These are phyloP conservation scores for Crocallis elinguaria DNA, from an alignment of 2,888 invertebrate species.

Conservation along the genomic window DNA sequence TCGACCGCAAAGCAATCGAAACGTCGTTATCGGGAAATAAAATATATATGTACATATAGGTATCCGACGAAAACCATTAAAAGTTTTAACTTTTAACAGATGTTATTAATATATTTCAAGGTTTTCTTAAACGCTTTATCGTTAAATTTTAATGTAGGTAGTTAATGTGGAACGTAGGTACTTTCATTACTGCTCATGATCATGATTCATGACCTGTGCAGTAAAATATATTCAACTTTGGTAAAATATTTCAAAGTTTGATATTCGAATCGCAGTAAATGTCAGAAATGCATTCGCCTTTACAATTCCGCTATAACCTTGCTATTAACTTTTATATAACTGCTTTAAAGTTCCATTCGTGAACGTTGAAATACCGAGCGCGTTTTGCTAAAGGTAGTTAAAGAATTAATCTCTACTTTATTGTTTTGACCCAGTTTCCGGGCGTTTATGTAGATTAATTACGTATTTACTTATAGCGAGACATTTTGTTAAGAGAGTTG, in stretches of 20 bases:
- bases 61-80: no score
- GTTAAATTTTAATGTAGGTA: no score
- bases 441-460: constrained; percentile 58
- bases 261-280: constrained; percentile 14
- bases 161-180: no score
- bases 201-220: no score
- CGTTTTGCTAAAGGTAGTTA: constrained; percentile 44
- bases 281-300: constrained; percentile 21
- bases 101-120: no score
- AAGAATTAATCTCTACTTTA: constrained; percentile 57
- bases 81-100: no score
- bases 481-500: constrained; percentile 59
- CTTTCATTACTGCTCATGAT: no score
- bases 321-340: constrained; percentile 28
- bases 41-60: no score
- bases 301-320: constrained; percentile 25
- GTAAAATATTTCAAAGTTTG: constrained; percentile 13
- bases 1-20: no score
- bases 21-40: no score
- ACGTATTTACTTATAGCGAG: constrained; percentile 55
- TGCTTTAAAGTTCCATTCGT: constrained; percentile 40
- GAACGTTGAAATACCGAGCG: constrained; percentile 42
- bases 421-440: constrained; percentile 59
- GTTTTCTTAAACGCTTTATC: no score
- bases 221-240: no score